These are phyloP conservation scores for Muscicapa adusta DNA, from an alignment of 2,113 vertebrate genomes.

Conservation along the genomic window DNA sequence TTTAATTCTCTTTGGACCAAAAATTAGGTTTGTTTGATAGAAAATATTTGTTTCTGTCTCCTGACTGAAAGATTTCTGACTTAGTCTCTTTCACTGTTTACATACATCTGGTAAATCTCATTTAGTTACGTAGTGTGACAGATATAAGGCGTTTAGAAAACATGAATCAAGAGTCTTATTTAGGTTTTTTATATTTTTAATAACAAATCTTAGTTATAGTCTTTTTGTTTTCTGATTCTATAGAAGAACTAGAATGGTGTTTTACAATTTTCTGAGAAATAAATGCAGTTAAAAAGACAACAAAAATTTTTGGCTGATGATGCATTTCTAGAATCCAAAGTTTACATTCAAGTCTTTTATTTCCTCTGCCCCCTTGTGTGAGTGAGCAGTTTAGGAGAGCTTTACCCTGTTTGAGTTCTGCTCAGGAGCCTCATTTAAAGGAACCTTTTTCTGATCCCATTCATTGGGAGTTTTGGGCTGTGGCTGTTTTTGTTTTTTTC, in stretches of 20 bases:
- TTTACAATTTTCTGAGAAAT: background rate
- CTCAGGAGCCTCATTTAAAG: background rate
- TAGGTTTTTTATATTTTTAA: background rate
- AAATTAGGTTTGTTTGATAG: background rate
- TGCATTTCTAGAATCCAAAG: background rate
- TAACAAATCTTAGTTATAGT: background rate
- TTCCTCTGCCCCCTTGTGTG: background rate
- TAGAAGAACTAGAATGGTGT: background rate
- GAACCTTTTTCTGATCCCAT: background rate
- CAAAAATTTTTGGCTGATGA: background rate
- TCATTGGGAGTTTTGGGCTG: background rate
- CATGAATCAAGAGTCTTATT: background rate
- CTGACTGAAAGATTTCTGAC: background rate
- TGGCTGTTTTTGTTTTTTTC: accelerated
- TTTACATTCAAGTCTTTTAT: background rate
- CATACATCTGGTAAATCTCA: background rate
- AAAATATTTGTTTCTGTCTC: background rate
- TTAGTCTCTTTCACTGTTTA: background rate
- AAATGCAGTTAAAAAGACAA: background rate
- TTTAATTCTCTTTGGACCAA: background rate
- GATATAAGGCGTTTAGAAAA: background rate
- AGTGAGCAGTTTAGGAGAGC: background rate
- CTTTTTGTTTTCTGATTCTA: background rate
- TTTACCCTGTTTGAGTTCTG: background rate
- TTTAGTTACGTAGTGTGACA: background rate